phyloP scores from a whole-genome alignment of 2,888 invertebrate species.

The Phengaris arion region DNA sequence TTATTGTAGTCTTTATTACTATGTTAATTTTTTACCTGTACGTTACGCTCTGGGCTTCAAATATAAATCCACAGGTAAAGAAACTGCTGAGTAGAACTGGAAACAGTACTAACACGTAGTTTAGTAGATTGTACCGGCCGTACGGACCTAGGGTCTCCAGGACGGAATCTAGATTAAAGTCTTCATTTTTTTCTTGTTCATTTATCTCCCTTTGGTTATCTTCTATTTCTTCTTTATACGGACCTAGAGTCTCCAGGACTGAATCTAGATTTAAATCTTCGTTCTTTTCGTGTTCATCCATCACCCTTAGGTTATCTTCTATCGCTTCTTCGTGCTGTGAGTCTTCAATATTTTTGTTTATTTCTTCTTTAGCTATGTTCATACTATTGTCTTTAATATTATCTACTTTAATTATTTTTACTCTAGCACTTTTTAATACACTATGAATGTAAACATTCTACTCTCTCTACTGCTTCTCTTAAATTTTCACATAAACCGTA shows the following conservation, averaged over 20 bases:
- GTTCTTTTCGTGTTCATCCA: constrained; percentile 40
- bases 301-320: not conserved
- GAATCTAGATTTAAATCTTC: constrained; percentile 74
- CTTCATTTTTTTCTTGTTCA: constrained; percentile 53
- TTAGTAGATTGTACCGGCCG: constrained; percentile 68
- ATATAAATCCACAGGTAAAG: constrained; percentile 72
- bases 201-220: not conserved
- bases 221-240: constrained; percentile 46
- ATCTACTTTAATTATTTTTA: too few relatives aligned
- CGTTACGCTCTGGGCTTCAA: constrained; percentile 64
- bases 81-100: constrained; percentile 68
- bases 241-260: constrained; percentile 67
- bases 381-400: not conserved
- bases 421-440: not conserved
- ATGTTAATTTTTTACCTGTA: constrained; percentile 55
- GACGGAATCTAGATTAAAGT: constrained; percentile 71
- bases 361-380: not conserved
- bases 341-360: not conserved
- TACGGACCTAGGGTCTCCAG: constrained; percentile 71
- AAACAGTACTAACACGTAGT: constrained; percentile 65
- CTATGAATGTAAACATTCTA: not conserved
- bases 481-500: not conserved
- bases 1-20: not conserved
- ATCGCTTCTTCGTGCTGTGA: not conserved
- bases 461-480: not conserved